Evolutionary conservation across 2,888 invertebrate genomes (phyloP).

Genomic region (Netelia inedita): DNA sequence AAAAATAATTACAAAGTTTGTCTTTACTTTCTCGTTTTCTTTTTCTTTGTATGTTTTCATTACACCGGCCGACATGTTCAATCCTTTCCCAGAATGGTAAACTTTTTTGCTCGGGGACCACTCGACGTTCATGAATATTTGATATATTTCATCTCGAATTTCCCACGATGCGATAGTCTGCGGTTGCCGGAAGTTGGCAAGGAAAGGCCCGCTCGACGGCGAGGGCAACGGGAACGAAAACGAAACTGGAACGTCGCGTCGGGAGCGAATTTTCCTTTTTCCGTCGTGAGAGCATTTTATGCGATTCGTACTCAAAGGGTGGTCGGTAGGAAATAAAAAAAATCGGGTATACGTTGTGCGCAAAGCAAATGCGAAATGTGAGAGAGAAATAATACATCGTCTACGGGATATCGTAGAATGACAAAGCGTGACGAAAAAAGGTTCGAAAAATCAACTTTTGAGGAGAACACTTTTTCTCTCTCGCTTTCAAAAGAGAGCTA

Average conservation of each 20-base stretch:
- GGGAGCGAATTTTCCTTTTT: slow-evolving; percentile 34
- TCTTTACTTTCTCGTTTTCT: neutral
- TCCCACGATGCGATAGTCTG: slow-evolving; percentile 28
- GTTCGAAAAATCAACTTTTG: slow-evolving; percentile 28
- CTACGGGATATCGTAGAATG: neutral
- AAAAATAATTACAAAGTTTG: neutral
- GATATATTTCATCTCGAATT: slow-evolving; percentile 12
- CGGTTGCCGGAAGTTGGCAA: neutral
- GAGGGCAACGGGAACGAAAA: neutral
- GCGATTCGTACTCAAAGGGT: slow-evolving; percentile 59
- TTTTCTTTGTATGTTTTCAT: neutral
- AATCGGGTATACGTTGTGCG: slow-evolving; percentile 23
- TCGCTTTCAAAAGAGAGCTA: slow-evolving; percentile 1
- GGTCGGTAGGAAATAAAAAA: neutral
- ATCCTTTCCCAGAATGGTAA: neutral
- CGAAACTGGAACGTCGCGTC: slow-evolving; percentile 25
- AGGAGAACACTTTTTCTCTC: slow-evolving; percentile 16
- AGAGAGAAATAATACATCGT: slow-evolving; percentile 9
- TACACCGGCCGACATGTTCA: neutral
- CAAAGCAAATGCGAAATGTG: slow-evolving; percentile 13
- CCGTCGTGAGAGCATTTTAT: slow-evolving; percentile 54
- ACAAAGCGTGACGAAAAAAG: slow-evolving; percentile 27
- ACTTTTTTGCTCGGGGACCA: slow-evolving; percentile 5
- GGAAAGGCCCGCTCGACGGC: neutral
- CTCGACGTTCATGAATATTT: slow-evolving; percentile 21